Base-by-base conservation (phyloP, 2,888 invertebrate species). In the Ectobius pallidus region DNA sequence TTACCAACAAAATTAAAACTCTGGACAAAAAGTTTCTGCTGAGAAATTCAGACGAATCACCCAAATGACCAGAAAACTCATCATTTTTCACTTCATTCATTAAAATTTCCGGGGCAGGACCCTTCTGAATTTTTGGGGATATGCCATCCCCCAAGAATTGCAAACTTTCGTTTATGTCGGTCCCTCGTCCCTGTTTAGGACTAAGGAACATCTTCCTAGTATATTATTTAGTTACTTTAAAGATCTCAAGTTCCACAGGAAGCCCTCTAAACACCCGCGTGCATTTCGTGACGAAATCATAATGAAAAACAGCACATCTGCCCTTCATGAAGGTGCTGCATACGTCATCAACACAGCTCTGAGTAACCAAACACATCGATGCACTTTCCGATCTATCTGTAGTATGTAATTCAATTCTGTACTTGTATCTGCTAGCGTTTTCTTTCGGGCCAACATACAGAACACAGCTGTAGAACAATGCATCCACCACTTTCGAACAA, bases 211-310 rank as follows among this genome's bases (percentile, higher is more conserved):
- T n/a, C n/a, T n/a, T n/a, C n/a, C n/a, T n/a, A n/a, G n/a, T n/a
- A n/a, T n/a, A n/a, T n/a, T n/a, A n/a, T n/a, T n/a, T n/a, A n/a
- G n/a, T n/a, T n/a, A n/a, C 34, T 34, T 34, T 6, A 34, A 34
- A 27, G 9, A 55, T 55, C 27, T 55, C 27, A 11, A 55, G 4
- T 55, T 55, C 27, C 16, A 55, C 27, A 7, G 55, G 55, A 6
- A 55, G 27, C 16, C 55, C 55, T 22, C 22, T 22, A n/a, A 55
- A 55, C 7, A 55, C 55, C 16, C 55, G 22, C 3, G 55, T 55
- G n/a, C 55, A 55, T 11, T 25, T 55, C 55, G 27, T 55, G 27
- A 55, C 55, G 27, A 55, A 55, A 55, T 55, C 27, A 25, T 55
- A 30, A 55, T 25, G 30, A 22, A 55, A 55, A 1, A 25, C 7